These are phyloP conservation scores for Setipinna tenuifilis DNA, from an alignment of 2,797 vertebrate species.

Conservation along the genomic window DNA sequence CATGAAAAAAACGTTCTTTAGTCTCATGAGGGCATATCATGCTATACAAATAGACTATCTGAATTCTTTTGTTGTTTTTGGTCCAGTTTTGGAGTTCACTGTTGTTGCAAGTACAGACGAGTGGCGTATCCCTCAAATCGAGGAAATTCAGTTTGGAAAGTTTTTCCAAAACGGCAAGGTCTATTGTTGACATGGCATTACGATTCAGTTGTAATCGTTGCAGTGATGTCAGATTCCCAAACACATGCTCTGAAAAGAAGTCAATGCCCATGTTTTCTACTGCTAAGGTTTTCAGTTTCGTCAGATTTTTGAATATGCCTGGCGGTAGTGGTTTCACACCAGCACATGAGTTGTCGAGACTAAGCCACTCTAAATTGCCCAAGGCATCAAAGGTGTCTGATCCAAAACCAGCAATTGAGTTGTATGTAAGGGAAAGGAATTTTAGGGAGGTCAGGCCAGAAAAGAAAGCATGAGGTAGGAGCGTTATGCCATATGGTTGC, in stretches of 20 bases:
- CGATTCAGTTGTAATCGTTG: constrained; percentile 72
- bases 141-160: constrained; percentile 77
- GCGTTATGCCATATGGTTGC: constrained; percentile 70
- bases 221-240: constrained; percentile 80
- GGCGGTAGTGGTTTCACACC: constrained; percentile 75
- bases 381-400: constrained; percentile 79
- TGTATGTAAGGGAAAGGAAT: constrained; percentile 75
- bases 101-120: constrained; percentile 83
- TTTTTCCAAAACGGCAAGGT: constrained; percentile 63
- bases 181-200: constrained; percentile 78
- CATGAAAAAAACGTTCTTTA: constrained; percentile 71
- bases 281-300: constrained; percentile 66
- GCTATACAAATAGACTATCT: constrained; percentile 75
- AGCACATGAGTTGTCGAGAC: constrained; percentile 72
- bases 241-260: constrained; percentile 75
- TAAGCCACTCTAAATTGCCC: constrained; percentile 68
- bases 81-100: constrained; percentile 79
- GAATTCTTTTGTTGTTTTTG: constrained; percentile 61
- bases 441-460: constrained; percentile 70
- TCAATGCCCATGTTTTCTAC: constrained; percentile 83
- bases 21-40: constrained; percentile 66
- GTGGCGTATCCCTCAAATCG: constrained; percentile 78
- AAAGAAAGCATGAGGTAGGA: constrained; percentile 72
- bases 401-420: constrained; percentile 68
- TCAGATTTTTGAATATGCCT: constrained; percentile 83